phyloP scores from a whole-genome alignment of 1,140 invertebrate genomes.

The Megathymus violae region DNA sequence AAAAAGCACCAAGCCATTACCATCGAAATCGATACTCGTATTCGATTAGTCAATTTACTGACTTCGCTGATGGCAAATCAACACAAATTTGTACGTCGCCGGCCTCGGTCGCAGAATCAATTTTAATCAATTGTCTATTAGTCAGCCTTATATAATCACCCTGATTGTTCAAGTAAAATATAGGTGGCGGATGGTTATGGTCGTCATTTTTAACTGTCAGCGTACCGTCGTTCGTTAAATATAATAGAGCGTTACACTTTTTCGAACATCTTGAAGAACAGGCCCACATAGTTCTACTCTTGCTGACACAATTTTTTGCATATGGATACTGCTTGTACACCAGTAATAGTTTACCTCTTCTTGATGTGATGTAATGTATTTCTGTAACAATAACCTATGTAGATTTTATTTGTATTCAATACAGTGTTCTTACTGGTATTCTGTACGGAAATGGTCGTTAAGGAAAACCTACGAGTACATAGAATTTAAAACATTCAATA shows the following conservation, averaged over 20 bases:
- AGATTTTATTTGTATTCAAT: too few relatives aligned
- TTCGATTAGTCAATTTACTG: constrained; percentile 17
- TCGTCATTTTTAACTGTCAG: constrained; percentile 47
- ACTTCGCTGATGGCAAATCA: constrained; percentile 8
- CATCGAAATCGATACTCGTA: not conserved
- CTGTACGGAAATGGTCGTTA: too few relatives aligned
- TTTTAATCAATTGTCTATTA: constrained; percentile 8
- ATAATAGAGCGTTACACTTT: constrained; percentile 58
- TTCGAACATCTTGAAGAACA: constrained; percentile 64
- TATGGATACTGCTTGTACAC: constrained; percentile 60
- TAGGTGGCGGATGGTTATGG: constrained; percentile 54
- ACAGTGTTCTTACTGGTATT: too few relatives aligned
- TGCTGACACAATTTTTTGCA: constrained; percentile 55
- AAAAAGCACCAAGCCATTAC: too few relatives aligned
- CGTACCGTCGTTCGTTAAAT: constrained; percentile 45
- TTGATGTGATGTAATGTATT: constrained; percentile 67
- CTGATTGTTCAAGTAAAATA: constrained; percentile 54
- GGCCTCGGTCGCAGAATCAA: not conserved
- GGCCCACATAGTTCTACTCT: constrained; percentile 47
- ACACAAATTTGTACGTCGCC: not conserved
- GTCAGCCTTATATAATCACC: constrained; percentile 55
- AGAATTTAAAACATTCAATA: too few relatives aligned
- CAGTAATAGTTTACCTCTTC: constrained; percentile 57
- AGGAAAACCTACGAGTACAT: too few relatives aligned
- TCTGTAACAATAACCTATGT: constrained; percentile 59